These are phyloP conservation scores for Halesus radiatus DNA, from an alignment of 1,140 invertebrate species.

Conservation along the genomic window DNA sequence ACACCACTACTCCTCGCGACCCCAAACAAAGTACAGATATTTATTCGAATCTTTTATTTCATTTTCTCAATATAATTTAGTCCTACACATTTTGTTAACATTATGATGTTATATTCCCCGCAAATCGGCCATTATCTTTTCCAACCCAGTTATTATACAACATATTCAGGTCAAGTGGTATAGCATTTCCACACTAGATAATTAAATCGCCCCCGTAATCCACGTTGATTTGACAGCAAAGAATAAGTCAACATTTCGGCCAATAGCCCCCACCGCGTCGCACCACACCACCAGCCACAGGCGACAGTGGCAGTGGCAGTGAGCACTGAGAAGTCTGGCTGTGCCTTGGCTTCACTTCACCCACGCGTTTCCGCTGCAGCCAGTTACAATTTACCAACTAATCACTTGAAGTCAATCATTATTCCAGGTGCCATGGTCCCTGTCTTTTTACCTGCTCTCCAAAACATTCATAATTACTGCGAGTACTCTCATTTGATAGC, in stretches of 20 bases:
- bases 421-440: background rate
- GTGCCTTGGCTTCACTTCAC: background rate
- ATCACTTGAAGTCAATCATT: constrained; percentile 2
- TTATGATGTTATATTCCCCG: too few relatives aligned
- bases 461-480: too few relatives aligned
- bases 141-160: background rate
- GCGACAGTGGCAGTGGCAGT: too few relatives aligned
- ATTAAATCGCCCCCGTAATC: background rate
- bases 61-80: too few relatives aligned
- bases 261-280: background rate
- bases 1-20: too few relatives aligned
- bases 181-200: background rate
- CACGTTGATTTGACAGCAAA: background rate
- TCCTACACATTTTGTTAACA: too few relatives aligned
- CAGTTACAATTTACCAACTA: background rate
- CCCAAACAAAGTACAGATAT: too few relatives aligned
- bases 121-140: too few relatives aligned
- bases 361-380: background rate
- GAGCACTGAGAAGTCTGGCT: too few relatives aligned
- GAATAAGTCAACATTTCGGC: constrained; percentile 11
- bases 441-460: background rate
- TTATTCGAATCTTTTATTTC: too few relatives aligned
- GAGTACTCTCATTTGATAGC: too few relatives aligned
- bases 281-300: too few relatives aligned
- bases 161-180: background rate